A percentile compares a stretch with the other conserved stretches of the same genome.
These are phyloP conservation scores for Patella pellucida DNA, from an alignment of 2,888 invertebrate species.

Conservation along the genomic window DNA sequence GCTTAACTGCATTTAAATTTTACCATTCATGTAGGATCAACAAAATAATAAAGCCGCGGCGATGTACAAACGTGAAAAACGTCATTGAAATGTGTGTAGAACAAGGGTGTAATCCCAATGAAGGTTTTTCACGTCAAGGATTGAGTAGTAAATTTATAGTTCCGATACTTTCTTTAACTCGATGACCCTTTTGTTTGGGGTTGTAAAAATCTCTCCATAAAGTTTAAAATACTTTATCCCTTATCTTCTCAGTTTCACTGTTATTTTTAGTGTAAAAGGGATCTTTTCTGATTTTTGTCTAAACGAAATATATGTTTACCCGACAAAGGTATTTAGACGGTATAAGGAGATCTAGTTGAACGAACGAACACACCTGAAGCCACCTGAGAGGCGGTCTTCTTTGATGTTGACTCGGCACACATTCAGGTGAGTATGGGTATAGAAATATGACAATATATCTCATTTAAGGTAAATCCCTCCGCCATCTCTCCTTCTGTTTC, in stretches of 20 bases:
- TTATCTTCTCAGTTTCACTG: slow-evolving; percentile 7
- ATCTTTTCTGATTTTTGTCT: background rate
- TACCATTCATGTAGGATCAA: background rate
- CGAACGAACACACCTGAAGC: slow-evolving; percentile 7
- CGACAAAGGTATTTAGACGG: background rate
- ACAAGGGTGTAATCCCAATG: background rate
- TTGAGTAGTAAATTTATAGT: too few species aligned
- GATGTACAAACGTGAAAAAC: slow-evolving; percentile 1
- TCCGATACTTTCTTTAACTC: slow-evolving; percentile 7
- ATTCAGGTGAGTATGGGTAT: slow-evolving; percentile 2
- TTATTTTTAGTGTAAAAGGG: slow-evolving; percentile 5
- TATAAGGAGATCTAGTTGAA: slow-evolving; percentile 2
- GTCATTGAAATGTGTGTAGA: slow-evolving; percentile 5
- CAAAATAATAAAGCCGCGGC: slow-evolving; percentile 1
- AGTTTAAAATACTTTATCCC: background rate
- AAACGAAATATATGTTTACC: slow-evolving; percentile 11
- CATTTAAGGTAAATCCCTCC: slow-evolving; percentile 9
- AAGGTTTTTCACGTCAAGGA: too few species aligned
- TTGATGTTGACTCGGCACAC: slow-evolving; percentile 10
- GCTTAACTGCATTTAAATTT: background rate
- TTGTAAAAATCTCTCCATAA: slow-evolving; percentile 7
- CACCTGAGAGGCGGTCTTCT: background rate
- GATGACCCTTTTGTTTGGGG: slow-evolving; percentile 3
- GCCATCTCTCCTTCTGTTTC: background rate
- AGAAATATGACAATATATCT: slow-evolving; percentile 7